Evolutionary conservation across 2,888 invertebrate species (phyloP), one percentile per base, ranked within the genome.

Genomic region (Hypercompe scribonia): DNA sequence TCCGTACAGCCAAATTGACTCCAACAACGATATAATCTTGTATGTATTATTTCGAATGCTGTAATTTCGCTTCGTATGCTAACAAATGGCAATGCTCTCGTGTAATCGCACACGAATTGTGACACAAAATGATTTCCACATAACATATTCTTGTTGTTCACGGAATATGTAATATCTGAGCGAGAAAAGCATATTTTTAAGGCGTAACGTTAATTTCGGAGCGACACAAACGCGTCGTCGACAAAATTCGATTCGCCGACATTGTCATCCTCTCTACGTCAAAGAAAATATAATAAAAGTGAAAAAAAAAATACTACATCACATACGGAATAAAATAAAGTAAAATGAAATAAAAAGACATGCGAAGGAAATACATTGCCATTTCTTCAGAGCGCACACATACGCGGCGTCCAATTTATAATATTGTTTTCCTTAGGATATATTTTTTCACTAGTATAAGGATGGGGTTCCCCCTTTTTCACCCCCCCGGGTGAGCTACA

Each of bases 351-450:
- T 92, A 90, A 92, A 91, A 91, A 89, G 90, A 89, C 90, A 90
- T 89, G 89, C 86, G 90, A 89, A 87, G 89, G 84, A 91, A 90
- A 91, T 90, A 90, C 92, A 89, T 89, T 87, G 88, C 86, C 86
- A 86, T 88, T 89, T 87, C 84, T 81, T 82, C 85, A 84, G 78
- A 78, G 80, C 73, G 88, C 93, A 92, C 91, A 92, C 90, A 89
- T 84, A 81, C 87, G 83, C 77, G 83, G 67, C 80, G 88, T 92
- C 93, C 95, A 95, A 95, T 95, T 95, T 95, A 95, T 95, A 95
- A 95, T 95, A 95, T 95, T 95, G 95, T 95, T 95, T 95, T 95
- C 95, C 93, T 94, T 90, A 82, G 93, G 94, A 94, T 95, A 95
- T 95, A 95, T 95, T 95, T 95, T 95, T 95, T 95, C 95, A 95